Evolutionary conservation across 92 coral and sea anemone species (phyloP), one percentile per base, ranked within the genome.

Genomic region (Zoanthus gigantus): DNA sequence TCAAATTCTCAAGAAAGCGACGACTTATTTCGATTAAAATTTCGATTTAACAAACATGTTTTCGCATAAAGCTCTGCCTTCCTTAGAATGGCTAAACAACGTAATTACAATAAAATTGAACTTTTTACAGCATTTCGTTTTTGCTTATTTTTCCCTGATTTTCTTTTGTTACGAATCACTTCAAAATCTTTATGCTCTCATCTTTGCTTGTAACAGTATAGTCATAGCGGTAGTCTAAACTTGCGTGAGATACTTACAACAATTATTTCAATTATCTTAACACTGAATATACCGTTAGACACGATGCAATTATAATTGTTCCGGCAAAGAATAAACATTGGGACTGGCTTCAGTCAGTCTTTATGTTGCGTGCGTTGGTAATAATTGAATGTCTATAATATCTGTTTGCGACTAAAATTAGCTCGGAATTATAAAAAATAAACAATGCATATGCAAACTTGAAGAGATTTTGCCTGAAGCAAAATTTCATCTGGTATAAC

Each of bases 251-350:
- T 31, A 37, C 72, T 37, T 17, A 23, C 34, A 42, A 50, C 9
- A 48, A 37, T 13, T 44, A 45, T 16, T 80, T 48, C 10, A 45
- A 30, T 42, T 80, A 46, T 80, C 32, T 15, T 12, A 56, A 18
- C 52, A 44, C 29, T 45, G 29, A 23, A 56, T 76, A 76, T 76
- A 9, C 66, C 31, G 65, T 53, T 50, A 6, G 42, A 56, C 61
- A 76, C 66, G 52, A 76, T 56, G 10, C 18, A 76, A 48, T 52
- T 48, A 48, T 17, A 7, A 63, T 53, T 76, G 29, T 76, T 31
- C 74, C 74, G 11, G 14, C 45, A 80, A 46, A 9, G 57, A 79
- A 44, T 61, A 79, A 79, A 44, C 84, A 44, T 79, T 63, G 18
- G 63, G 56, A 44, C 10, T 68, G 18, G 58, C 54, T 44, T 46